Evolutionary conservation across 2,113 vertebrate genomes (phyloP), one percentile per base, ranked within the genome.

Genomic region (Leptodactylus fuscus): DNA sequence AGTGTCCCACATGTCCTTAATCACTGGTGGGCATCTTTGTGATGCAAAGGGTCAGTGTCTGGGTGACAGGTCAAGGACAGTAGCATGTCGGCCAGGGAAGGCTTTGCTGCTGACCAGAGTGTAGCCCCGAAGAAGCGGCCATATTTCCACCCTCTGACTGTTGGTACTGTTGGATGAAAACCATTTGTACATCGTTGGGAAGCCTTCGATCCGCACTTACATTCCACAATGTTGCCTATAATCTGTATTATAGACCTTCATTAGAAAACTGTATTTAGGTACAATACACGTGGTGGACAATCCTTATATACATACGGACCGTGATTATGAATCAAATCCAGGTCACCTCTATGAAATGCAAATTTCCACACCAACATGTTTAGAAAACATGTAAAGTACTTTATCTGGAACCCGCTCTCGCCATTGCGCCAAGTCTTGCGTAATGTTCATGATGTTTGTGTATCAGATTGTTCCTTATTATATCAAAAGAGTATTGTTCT

Each of bases 401-500:
- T 36, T 36, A 22, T 18, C 34, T 51, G 48, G 27, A 76, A 46
- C n/a, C 73, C 29, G 8, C 13, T 13, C 29, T 69, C 9, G 7
- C 65, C 65, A 69, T 9, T 22, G 65, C 34, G 36, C 65, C 65
- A 69, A 69, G 34, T 36, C 65, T 67, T 67, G 2, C 18, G 16
- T 22, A 3, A 62, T 65, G 4, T 32, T 65, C 1, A 16, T 0
- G 4, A 67, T 67, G 32, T 36, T 48, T 48, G 2, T 75, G 71
- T 49, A 24, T 13, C 3, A n/a, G 38, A 49, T 75, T 75, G 24
- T 48, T 48, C 41, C 8, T 46, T 24, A 29, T 67, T 16, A 75
- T 46, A 75, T 46, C 71, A 75, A 75, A 75, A 46, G 71, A 15
- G n/a, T 48, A 75, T 75, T 75, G 71, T 75, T 27, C 71, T 46